A percentile compares a stretch with the other conserved stretches of the same genome.
Conservation (phyloP, 2,113 vertebrate species). For the Sigmodon hispidus region DNA sequence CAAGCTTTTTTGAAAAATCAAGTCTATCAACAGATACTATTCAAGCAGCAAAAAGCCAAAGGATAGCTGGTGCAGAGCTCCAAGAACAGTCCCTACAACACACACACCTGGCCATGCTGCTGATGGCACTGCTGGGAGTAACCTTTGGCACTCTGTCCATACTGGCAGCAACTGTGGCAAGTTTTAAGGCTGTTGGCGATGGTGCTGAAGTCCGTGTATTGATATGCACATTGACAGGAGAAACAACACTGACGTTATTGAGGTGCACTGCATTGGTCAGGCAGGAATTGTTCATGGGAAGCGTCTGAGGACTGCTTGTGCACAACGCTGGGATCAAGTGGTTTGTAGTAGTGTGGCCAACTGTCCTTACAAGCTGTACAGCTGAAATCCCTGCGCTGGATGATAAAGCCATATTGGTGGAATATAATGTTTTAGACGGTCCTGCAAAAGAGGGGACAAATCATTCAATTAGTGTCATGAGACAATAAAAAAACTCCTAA, state of each 20-base stretch:
- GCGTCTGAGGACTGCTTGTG: conserved; percentile 90
- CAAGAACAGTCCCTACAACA: not conserved
- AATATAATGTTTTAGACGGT: conserved; percentile 91
- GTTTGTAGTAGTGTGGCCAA: conserved; percentile 90
- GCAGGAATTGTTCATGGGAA: conserved; percentile 92
- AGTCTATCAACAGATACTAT: conserved; percentile 1
- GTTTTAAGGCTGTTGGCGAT: conserved; percentile 96
- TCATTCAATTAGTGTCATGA: not conserved
- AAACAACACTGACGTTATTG: conserved; percentile 92
- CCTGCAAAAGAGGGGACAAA: conserved; percentile 80
- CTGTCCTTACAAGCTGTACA: conserved; percentile 90
- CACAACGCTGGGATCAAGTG: conserved; percentile 91
- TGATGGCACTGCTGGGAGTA: conserved; percentile 92
- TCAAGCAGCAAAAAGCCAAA: not conserved
- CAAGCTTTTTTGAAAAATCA: conserved; percentile 26
- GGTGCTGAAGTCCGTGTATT: conserved; percentile 92
- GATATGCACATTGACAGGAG: conserved; percentile 93
- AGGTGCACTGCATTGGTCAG: conserved; percentile 90
- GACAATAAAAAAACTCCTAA: conserved; percentile 35
- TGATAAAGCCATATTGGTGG: conserved; percentile 90
- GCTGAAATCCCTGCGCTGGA: conserved; percentile 90
- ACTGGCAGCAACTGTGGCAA: conserved; percentile 93
- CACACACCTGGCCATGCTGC: conserved; percentile 91
- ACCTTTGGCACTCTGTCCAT: conserved; percentile 95
- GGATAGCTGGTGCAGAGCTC: not conserved